These are phyloP conservation scores for Larimichthys polyactis DNA, from an alignment of 2,113 vertebrate genomes.

Conservation along the genomic window DNA sequence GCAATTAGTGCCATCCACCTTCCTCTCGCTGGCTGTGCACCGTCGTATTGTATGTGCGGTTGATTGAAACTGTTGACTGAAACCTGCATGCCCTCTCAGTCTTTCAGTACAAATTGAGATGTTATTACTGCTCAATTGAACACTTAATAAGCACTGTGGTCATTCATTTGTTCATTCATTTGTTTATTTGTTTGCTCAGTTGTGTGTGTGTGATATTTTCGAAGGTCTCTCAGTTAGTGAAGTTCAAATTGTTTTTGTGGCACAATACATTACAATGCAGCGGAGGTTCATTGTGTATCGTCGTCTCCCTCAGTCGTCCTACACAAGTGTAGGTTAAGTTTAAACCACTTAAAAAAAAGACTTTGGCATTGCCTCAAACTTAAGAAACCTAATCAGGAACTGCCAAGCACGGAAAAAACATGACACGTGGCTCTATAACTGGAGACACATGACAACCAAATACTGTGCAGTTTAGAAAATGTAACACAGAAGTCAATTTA, in stretches of 20 bases:
- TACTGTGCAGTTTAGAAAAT: neutral
- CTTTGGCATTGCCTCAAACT: neutral
- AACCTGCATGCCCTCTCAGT: constrained; percentile 33
- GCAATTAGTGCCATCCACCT: constrained; percentile 34
- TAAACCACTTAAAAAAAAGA: neutral
- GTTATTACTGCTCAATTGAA: constrained; percentile 57
- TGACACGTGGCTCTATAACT: neutral
- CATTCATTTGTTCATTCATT: constrained; percentile 62
- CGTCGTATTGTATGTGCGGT: neutral
- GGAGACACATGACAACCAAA: neutral
- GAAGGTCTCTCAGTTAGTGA: constrained; percentile 23
- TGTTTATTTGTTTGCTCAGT: constrained; percentile 28
- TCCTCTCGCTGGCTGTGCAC: neutral
- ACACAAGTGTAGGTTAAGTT: neutral
- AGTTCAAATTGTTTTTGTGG: constrained; percentile 28
- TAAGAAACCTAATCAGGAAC: neutral
- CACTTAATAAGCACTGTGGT: constrained; percentile 49
- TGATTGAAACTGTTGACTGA: constrained; percentile 56
- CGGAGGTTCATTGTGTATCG: neutral
- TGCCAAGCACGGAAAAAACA: neutral
- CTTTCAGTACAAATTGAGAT: constrained; percentile 56
- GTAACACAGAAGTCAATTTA: neutral
- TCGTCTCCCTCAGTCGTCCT: neutral
- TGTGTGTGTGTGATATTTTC: constrained; percentile 43
- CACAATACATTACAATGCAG: neutral